Evolutionary conservation across 2,888 invertebrate species (phyloP), one percentile per base, ranked within the genome.

Genomic region (Panorpa germanica): DNA sequence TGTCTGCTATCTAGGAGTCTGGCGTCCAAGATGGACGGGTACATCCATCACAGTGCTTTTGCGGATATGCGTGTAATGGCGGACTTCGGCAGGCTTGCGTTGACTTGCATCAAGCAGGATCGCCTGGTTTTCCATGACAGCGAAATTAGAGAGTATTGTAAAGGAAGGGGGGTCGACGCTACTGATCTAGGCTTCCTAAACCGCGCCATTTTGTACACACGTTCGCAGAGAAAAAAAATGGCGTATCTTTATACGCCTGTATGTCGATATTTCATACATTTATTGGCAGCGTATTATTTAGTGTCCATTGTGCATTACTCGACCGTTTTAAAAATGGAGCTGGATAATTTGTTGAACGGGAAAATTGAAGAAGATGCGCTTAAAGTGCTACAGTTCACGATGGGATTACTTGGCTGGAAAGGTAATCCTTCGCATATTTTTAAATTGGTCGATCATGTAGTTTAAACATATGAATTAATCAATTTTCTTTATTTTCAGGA

Each of bases 271-370:
- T 53, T 63, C 35, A 54, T 57, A 10, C 61, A 61, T 38, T 63
- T 59, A 40, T 44, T 63, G n/a, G 58, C 63, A 2, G 63, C 63
- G 2, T 61, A 61, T 39, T 63, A 63, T 41, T 49, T 63, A n/a
- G 55, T 60, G 2, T 61, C 62, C 2, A 48, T 63, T 4, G 57
- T 59, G 4, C 58, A 56, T 38, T 54, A 61, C 36, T 54, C 61
- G 1, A 57, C 59, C 27, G 52, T 62, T 10, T 44, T 63, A 4
- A 48, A 59, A 12, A 49, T 58, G 8, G 64, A 64, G 43, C 46
- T 64, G 30, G 43, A 45, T 3, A 46, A 45, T 1, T 43, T 44
- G 10, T 39, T 46, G 7, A 43, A 43, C 4, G 47, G 46, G 25
- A 61, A 63, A 32, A 52, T 58, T 3, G 48, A 63, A 25, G 59